These are phyloP conservation scores for Prochilodus magdalenae DNA, from an alignment of 2,113 vertebrate genomes.

Conservation along the genomic window DNA sequence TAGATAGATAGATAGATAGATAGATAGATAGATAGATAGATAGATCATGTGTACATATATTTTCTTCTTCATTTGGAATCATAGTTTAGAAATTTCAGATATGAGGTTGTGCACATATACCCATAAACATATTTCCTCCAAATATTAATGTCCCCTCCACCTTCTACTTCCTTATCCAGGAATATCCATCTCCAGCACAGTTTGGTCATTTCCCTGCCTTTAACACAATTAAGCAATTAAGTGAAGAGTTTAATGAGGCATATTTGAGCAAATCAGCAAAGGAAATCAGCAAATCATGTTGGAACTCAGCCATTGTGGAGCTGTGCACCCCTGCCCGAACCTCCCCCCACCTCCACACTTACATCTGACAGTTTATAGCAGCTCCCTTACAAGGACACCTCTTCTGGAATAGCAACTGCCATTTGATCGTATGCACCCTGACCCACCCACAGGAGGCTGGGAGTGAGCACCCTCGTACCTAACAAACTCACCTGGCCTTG, in stretches of 20 bases:
- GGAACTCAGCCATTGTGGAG: neutral
- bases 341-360: slow-evolving; percentile 19
- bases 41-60: too few relatives aligned
- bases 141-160: too few relatives aligned
- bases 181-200: too few relatives aligned
- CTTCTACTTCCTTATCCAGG: too few relatives aligned
- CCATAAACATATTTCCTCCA: too few relatives aligned
- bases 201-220: neutral
- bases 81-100: too few relatives aligned
- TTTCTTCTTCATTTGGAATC: too few relatives aligned
- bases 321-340: slow-evolving; percentile 27
- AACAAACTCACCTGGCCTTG: neutral
- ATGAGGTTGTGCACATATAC: too few relatives aligned
- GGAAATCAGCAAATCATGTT: neutral
- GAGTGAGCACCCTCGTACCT: neutral
- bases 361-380: slow-evolving; percentile 68
- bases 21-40: too few relatives aligned
- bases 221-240: too few relatives aligned
- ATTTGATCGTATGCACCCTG: slow-evolving; percentile 54
- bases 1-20: too few relatives aligned
- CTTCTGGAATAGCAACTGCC: slow-evolving; percentile 71
- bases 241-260: neutral
- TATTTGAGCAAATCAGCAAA: neutral
- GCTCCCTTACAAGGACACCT: slow-evolving; percentile 68
- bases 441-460: neutral